Evolutionary conservation across 1,140 invertebrate genomes (phyloP).

Genomic region (Drosophila quadrilineata): DNA sequence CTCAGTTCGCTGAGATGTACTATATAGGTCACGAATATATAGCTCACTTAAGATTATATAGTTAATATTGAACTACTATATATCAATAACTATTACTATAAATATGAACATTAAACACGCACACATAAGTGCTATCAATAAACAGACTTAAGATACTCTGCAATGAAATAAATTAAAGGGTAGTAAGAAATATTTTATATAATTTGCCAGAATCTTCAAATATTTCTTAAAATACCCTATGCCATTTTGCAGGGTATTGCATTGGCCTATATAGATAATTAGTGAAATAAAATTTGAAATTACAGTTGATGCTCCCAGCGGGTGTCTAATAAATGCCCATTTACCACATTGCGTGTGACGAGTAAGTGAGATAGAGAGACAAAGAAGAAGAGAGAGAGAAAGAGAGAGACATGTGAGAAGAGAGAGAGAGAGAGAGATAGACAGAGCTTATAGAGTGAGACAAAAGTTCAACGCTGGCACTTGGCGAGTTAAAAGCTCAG

Average conservation of each 20-base stretch:
- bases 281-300: conserved; percentile 43
- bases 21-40: neutral
- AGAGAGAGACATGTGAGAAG: neutral
- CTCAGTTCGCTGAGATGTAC: neutral
- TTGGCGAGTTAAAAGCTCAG: conserved; percentile 46
- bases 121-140: neutral
- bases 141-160: neutral
- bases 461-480: conserved; percentile 1
- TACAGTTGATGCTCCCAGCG: conserved; percentile 29
- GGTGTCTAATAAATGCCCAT: conserved; percentile 34
- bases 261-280: conserved; percentile 38
- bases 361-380: neutral
- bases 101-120: too few relatives aligned
- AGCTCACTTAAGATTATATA: too few relatives aligned
- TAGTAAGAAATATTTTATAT: neutral
- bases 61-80: too few relatives aligned
- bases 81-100: too few relatives aligned
- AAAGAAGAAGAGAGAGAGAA: neutral
- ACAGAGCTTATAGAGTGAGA: too few relatives aligned
- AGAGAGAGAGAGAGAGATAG: neutral
- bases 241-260: conserved; percentile 3
- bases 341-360: conserved; percentile 19
- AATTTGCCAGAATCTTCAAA: neutral
- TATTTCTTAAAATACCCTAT: neutral
- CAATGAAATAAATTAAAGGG: neutral